Conservation (phyloP, 2,797 vertebrate genomes). For the Acrocephalus scirpaceus region DNA sequence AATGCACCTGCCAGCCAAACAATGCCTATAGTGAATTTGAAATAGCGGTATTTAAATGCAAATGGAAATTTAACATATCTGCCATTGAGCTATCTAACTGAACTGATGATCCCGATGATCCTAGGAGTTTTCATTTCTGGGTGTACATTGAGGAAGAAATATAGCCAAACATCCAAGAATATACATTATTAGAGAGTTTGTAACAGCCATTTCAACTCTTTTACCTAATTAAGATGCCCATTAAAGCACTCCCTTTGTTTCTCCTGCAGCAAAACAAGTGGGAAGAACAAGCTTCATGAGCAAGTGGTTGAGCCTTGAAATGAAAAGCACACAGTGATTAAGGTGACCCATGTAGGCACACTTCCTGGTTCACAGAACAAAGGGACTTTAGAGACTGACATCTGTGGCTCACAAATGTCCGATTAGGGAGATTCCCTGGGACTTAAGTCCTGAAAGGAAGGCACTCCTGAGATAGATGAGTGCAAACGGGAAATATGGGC, state of each 20-base stretch:
- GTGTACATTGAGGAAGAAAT: constrained; percentile 18
- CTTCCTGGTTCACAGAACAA: constrained; percentile 10
- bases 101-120: constrained; percentile 3
- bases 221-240: background rate
- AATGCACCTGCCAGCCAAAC: constrained; percentile 55
- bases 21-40: constrained; percentile 44
- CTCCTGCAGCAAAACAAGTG: background rate
- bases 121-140: background rate
- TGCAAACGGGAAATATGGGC: background rate
- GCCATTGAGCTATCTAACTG: constrained; percentile 28
- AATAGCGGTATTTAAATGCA: constrained; percentile 69
- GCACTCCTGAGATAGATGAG: background rate
- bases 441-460: background rate
- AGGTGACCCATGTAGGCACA: background rate
- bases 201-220: background rate
- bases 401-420: background rate
- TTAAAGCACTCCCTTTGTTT: constrained; percentile 33
- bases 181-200: constrained; percentile 7
- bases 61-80: constrained; percentile 47
- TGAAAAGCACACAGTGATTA: constrained; percentile 2
- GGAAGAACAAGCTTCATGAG: constrained; percentile 15
- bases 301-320: constrained; percentile 27
- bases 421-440: background rate
- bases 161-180: background rate
- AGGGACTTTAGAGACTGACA: background rate